Evolutionary conservation across 2,888 invertebrate species (phyloP), one percentile per base, ranked within the genome.

Genomic region (Nemotelus nigrinus): DNA sequence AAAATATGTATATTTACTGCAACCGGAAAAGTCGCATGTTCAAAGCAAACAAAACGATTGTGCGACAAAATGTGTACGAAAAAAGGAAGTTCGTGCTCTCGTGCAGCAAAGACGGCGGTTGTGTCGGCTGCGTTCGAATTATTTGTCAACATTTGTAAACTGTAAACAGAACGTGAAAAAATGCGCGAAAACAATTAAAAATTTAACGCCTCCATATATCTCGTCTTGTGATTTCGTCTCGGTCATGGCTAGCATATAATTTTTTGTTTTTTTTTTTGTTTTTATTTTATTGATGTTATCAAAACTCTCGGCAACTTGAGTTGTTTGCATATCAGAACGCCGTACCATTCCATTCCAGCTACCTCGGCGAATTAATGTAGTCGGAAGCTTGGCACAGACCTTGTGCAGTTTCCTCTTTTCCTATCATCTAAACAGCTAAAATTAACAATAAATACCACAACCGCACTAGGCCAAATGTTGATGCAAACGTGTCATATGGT

Each of bases 81-180:
- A n/a, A 81, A 81, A 81, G 81, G 81, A 81, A 81, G 81, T 81
- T 80, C 72, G 78, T 45, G 78, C 57, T 10, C 10, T 57, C 57
- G 57, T 10, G 10, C 58, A 76, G 78, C 60, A 80, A 78, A 68
- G 80, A 80, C 67, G 79, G 79, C 80, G 76, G 39, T 53, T 8
- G 25, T 2, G 48, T 8, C 63, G 72, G 10, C 47, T 25, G 58
- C 4, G 25, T 10, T 3, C 25, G 57, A 25, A 44, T 45, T 25
- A 10, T 72, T 57, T 74, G 63, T 48, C 74, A 74, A 74, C 63
- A 74, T 74, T 74, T 60, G 47, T 10, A 74, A 74, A 74, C 43
- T 60, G 41, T 10, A 41, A 5, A 63, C 41, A 45, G 41, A 45
- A 63, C 8, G 8, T 58, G 6, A 60, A 74, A 60, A 48, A 58